phyloP scores from a whole-genome alignment of 2,113 vertebrate species.

The Equus quagga region DNA sequence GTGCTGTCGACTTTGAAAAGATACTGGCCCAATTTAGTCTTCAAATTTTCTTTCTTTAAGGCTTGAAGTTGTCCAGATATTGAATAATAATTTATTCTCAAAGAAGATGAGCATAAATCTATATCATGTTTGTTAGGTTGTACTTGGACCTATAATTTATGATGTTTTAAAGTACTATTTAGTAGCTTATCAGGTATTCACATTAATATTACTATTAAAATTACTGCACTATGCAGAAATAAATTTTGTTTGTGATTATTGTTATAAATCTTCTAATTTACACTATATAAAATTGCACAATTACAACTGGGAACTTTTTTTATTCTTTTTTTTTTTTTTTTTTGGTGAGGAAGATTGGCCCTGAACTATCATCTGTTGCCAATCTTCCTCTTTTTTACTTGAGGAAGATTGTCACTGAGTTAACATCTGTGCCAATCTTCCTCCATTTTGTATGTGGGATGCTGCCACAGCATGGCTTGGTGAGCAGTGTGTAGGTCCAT shows the following conservation, averaged over 20 bases:
- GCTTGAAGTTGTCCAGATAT: not conserved
- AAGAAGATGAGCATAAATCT: not conserved
- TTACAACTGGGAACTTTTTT: conserved; percentile 2
- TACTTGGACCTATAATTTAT: conserved; percentile 9
- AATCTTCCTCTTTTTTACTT: too few species aligned
- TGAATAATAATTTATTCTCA: not conserved
- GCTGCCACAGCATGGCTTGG: too few species aligned
- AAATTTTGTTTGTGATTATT: conserved; percentile 49
- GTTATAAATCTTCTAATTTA: conserved; percentile 35
- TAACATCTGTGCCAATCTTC: too few species aligned
- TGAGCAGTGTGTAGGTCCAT: too few species aligned
- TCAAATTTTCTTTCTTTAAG: conserved; percentile 20
- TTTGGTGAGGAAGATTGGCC: too few species aligned
- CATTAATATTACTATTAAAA: conserved; percentile 19
- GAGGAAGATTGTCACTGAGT: too few species aligned
- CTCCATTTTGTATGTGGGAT: too few species aligned
- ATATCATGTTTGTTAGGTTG: not conserved
- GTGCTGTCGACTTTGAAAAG: not conserved
- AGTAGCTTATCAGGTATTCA: conserved; percentile 31
- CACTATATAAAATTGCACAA: conserved; percentile 7
- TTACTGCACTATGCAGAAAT: not conserved
- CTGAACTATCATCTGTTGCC: too few species aligned
- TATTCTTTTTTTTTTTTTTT: too few species aligned
- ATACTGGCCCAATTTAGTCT: not conserved
- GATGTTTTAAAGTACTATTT: conserved; percentile 17